Evolutionary conservation across 2,797 vertebrate species (phyloP).

Genomic region (Agapornis canus): DNA sequence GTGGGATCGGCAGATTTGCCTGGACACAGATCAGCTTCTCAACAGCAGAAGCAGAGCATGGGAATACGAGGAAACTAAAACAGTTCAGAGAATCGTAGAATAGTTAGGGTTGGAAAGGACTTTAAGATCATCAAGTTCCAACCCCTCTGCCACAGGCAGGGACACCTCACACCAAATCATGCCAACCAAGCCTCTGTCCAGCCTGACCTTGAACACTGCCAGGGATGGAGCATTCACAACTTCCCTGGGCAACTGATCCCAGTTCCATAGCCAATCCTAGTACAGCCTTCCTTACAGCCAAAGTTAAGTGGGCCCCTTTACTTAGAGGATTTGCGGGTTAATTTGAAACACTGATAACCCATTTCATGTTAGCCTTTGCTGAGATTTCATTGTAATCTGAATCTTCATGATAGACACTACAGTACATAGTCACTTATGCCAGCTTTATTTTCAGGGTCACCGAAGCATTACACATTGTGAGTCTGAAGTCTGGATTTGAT

Average conservation of each 20-base stretch:
- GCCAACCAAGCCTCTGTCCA: no score
- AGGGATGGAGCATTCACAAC: no score
- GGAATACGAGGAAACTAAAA: fast-evolving
- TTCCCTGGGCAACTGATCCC: no score
- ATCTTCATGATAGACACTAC: no score
- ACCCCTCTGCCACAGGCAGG: no score
- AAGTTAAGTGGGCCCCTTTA: background rate
- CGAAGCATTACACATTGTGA: background rate
- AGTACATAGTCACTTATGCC: background rate
- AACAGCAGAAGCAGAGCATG: fast-evolving
- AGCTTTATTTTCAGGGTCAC: background rate
- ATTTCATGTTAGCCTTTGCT: fast-evolving
- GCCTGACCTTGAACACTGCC: no score
- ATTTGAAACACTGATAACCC: background rate
- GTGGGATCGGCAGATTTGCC: fast-evolving
- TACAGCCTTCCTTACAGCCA: background rate
- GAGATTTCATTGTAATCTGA: no score
- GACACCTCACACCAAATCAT: no score
- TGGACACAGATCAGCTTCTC: background rate
- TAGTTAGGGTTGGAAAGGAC: no score
- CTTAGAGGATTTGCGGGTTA: background rate
- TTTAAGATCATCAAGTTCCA: no score
- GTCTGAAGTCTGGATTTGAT: background rate
- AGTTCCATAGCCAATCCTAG: background rate
- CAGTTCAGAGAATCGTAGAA: no score